A percentile compares a stretch with the other conserved stretches of the same genome.
Conservation (phyloP, 2,113 vertebrate species). For the Xiphophorus hellerii region DNA sequence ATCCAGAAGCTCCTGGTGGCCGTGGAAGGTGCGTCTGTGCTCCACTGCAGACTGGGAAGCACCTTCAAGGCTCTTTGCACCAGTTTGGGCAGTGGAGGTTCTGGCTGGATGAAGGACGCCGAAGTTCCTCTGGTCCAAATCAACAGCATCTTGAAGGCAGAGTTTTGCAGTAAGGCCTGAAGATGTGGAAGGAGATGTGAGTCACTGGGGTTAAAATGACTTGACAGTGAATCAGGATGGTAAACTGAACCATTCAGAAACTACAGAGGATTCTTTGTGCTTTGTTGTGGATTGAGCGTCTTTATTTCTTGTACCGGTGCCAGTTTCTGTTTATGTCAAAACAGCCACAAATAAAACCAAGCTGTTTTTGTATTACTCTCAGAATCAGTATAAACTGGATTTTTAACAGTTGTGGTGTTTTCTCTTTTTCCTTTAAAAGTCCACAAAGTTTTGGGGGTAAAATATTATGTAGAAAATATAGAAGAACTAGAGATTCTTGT, state of each 20-base stretch:
- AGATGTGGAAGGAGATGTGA: not conserved
- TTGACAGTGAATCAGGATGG: not conserved
- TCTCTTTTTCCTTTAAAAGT: not conserved
- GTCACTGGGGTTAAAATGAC: not conserved
- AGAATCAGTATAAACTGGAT: too few relatives aligned
- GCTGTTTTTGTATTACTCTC: not conserved
- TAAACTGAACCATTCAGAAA: not conserved
- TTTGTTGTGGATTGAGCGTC: not conserved
- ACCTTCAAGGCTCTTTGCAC: constrained; percentile 85
- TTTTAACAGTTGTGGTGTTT: too few relatives aligned
- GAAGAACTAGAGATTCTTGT: too few relatives aligned
- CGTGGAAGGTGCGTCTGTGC: constrained; percentile 54
- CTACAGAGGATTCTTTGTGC: not conserved
- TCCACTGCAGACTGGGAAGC: constrained; percentile 84
- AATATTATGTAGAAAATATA: too few relatives aligned
- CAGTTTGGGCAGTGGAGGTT: constrained; percentile 76
- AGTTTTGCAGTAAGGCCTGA: constrained; percentile 63
- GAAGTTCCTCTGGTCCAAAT: constrained; percentile 48
- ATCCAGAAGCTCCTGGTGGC: constrained; percentile 84
- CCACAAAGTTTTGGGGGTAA: too few relatives aligned
- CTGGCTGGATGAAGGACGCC: constrained; percentile 6
- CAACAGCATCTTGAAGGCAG: constrained; percentile 47
- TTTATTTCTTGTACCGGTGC: too few relatives aligned
- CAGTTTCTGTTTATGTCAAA: constrained; percentile 10
- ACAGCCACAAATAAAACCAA: not conserved